Evolutionary conservation across 2,888 invertebrate species (phyloP).

Genomic region (Atethmia centrago): DNA sequence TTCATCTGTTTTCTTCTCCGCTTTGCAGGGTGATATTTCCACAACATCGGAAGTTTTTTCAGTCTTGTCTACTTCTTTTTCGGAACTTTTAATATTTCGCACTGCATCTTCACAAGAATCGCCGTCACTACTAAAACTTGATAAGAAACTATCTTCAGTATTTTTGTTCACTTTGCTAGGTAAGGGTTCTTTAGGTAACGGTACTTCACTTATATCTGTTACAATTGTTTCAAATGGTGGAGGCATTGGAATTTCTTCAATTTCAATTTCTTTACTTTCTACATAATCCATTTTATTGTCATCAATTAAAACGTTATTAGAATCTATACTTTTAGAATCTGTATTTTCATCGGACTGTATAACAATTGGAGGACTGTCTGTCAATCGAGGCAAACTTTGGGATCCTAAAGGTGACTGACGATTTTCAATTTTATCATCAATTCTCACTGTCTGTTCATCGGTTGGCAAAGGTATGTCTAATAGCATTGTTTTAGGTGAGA

Average conservation of each 20-base stretch:
- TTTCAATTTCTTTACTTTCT: constrained; percentile 78
- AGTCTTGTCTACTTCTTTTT: constrained; percentile 73
- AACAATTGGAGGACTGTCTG: constrained; percentile 91
- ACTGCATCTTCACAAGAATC: constrained; percentile 94
- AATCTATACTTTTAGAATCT: constrained; percentile 67
- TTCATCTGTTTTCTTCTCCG: constrained; percentile 92
- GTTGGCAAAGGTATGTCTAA: constrained; percentile 84
- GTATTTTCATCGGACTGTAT: constrained; percentile 70
- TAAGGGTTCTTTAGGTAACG: constrained; percentile 72
- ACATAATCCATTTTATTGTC: constrained; percentile 73
- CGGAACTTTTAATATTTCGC: constrained; percentile 93
- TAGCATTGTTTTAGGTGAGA: constrained; percentile 79
- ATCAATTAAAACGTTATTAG: constrained; percentile 64
- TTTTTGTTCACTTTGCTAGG: constrained; percentile 60
- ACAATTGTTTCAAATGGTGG: constrained; percentile 81
- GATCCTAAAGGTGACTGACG: constrained; percentile 85
- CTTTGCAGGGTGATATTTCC: constrained; percentile 78
- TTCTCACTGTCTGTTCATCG: constrained; percentile 74
- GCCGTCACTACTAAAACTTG: constrained; percentile 63
- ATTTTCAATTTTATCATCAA: constrained; percentile 76
- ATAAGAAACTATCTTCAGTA: constrained; percentile 60
- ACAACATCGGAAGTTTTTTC: constrained; percentile 77
- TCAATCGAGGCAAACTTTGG: constrained; percentile 92
- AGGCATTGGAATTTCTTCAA: constrained; percentile 86
- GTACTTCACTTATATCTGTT: constrained; percentile 86